A percentile compares a stretch with the other conserved stretches of the same genome.
Conservation (phyloP, 2,888 invertebrate species). For the Azorinus chamasolen region DNA sequence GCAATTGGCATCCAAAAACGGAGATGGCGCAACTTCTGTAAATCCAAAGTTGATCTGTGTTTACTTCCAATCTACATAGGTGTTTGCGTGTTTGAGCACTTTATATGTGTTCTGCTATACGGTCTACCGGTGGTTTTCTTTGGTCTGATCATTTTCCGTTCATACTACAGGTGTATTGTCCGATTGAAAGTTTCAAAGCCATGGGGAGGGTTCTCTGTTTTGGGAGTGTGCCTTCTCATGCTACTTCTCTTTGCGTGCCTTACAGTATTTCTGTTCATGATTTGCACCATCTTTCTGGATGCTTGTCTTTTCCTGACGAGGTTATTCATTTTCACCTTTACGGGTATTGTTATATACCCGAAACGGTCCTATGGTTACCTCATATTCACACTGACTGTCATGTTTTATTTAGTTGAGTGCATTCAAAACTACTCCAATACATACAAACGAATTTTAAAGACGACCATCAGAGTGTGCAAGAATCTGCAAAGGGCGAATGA, state of each 20-base stretch:
- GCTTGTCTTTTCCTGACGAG: too few species aligned
- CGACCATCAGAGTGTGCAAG: conserved; percentile 30
- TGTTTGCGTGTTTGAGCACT: conserved; percentile 43
- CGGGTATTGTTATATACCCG: too few species aligned
- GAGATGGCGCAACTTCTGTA: conserved; percentile 18
- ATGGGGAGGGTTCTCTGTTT: conserved; percentile 27
- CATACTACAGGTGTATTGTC: too few species aligned
- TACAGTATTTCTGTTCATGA: conserved; percentile 57
- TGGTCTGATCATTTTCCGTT: too few species aligned
- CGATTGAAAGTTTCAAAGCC: too few species aligned
- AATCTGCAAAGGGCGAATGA: too few species aligned
- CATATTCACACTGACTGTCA: too few species aligned
- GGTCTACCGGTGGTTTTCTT: conserved; percentile 54
- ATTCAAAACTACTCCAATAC: conserved; percentile 32
- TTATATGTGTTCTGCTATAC: conserved; percentile 36
- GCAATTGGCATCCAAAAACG: conserved; percentile 27
- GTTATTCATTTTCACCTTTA: too few species aligned
- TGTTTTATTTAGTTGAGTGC: conserved; percentile 58
- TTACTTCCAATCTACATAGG: conserved; percentile 43
- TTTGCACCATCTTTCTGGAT: too few species aligned
- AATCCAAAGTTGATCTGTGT: background rate
- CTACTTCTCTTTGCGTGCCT: conserved; percentile 59
- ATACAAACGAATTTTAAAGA: conserved; percentile 42
- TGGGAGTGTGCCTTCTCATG: conserved; percentile 50
- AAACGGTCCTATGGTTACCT: conserved; percentile 60